These are phyloP conservation scores for Ptyas mucosa DNA, from an alignment of 2,113 vertebrate genomes.

Conservation along the genomic window DNA sequence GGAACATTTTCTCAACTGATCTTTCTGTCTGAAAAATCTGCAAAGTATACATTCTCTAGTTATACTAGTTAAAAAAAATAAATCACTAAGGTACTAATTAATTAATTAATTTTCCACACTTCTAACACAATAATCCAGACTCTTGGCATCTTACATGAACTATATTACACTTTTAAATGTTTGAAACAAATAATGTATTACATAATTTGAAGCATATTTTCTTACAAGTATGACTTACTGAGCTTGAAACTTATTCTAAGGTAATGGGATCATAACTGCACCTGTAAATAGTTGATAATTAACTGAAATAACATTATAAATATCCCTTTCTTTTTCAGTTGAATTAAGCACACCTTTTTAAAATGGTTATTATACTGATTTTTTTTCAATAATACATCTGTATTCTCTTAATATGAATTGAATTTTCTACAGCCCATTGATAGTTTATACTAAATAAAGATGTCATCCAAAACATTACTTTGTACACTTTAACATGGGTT, in stretches of 20 bases:
- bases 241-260: background rate
- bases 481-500: background rate
- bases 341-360: background rate
- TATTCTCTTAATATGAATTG: background rate
- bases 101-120: background rate
- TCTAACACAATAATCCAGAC: background rate
- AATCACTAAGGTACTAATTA: background rate
- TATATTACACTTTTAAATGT: background rate
- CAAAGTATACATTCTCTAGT: background rate
- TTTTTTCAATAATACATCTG: background rate
- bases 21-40: background rate
- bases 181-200: background rate
- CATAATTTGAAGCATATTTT: background rate
- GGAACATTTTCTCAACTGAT: background rate
- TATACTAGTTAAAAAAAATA: no score
- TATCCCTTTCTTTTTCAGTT: background rate
- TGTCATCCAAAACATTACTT: background rate
- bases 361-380: background rate
- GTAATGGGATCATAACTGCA: background rate
- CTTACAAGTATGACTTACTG: background rate
- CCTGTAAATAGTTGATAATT: background rate
- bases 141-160: background rate
- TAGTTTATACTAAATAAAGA: background rate
- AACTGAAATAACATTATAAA: background rate
- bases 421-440: background rate